Conservation (phyloP, 1,140 invertebrate genomes). For the Trichonephila clavipes region DNA sequence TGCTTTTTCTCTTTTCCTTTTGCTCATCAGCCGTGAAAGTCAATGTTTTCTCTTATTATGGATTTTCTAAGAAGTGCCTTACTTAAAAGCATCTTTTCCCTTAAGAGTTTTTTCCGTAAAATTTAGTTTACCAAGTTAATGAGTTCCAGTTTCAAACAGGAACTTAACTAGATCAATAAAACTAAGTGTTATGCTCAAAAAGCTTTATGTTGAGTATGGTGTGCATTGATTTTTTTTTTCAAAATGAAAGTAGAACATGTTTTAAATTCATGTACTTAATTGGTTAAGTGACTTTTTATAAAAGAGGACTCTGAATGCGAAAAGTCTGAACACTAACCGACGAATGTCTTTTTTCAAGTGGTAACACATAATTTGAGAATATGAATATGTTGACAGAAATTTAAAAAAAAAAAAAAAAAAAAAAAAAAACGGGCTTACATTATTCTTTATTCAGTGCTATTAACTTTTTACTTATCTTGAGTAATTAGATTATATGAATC, state of each 20-base stretch:
- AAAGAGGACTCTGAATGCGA: not conserved
- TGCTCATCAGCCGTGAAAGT: not conserved
- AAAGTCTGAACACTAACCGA: not conserved
- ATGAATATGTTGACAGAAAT: no score
- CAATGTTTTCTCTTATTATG: constrained; percentile 35
- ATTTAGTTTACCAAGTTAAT: constrained; percentile 30
- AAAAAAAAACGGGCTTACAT: no score
- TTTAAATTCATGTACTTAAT: not conserved
- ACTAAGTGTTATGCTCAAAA: constrained; percentile 23
- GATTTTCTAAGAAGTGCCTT: not conserved
- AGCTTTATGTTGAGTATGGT: not conserved
- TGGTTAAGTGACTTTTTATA: not conserved
- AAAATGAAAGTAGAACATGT: not conserved
- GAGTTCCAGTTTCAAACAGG: not conserved
- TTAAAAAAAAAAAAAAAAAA: no score
- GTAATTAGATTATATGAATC: no score
- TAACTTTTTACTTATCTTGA: no score
- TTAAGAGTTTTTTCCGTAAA: not conserved
- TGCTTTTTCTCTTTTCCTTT: not conserved
- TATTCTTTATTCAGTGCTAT: no score
- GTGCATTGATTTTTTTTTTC: not conserved
- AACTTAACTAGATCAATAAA: constrained; percentile 3
- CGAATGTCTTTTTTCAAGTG: not conserved
- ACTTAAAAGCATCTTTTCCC: not conserved
- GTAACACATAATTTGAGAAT: not conserved